Percentiles rank a stretch among this genome's conserved stretches.
phyloP scores from a whole-genome alignment of 2,888 invertebrate genomes.

The Saturnia japonica region DNA sequence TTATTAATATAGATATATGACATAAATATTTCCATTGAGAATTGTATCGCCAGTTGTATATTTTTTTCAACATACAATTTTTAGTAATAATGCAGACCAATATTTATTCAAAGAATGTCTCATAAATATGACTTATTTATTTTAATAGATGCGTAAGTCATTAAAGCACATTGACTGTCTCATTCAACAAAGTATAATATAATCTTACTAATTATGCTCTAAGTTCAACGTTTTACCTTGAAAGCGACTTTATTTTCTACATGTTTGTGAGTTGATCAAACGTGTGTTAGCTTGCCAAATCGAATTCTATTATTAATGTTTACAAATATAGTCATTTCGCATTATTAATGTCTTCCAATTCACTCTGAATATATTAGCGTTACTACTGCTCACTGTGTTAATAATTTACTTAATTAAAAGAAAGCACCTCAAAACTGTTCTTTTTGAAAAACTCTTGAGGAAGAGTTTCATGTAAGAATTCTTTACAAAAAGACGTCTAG shows the following conservation, averaged over 20 bases:
- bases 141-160: not conserved
- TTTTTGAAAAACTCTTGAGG: conserved; percentile 6
- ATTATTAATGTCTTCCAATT: not conserved
- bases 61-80: not conserved
- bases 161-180: not conserved
- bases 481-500: conserved; percentile 50
- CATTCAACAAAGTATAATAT: not conserved
- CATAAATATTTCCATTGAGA: too few relatives aligned
- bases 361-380: not conserved
- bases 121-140: not conserved
- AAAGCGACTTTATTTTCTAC: conserved; percentile 38
- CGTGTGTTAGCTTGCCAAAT: conserved; percentile 42
- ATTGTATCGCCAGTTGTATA: not conserved
- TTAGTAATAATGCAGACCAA: not conserved
- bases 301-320: conserved; percentile 29
- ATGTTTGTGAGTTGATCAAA: conserved; percentile 42
- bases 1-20: too few relatives aligned
- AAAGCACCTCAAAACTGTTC: not conserved
- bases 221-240: conserved; percentile 42
- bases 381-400: not conserved
- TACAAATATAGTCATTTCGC: conserved; percentile 13
- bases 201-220: conserved; percentile 7
- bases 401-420: not conserved
- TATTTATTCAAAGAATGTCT: not conserved
- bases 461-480: conserved; percentile 29